Conservation (phyloP, 2,888 invertebrate species). For the Nasonovia ribisnigri region DNA sequence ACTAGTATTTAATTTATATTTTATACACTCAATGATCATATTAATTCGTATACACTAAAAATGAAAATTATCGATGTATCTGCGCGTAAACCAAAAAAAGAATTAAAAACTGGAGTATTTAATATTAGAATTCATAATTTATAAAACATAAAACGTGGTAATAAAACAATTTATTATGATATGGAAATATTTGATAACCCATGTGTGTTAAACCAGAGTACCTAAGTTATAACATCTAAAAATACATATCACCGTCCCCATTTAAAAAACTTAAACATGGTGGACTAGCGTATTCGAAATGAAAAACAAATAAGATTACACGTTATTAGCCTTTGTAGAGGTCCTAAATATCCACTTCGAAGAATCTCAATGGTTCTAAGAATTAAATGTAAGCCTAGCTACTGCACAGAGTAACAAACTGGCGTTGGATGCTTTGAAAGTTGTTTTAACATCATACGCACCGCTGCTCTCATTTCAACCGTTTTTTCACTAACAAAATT, state of each 20-base stretch:
- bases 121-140: neutral
- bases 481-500: conserved; percentile 43
- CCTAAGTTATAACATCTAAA: neutral
- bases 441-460: conserved; percentile 16
- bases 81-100: neutral
- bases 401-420: neutral
- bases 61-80: neutral
- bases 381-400: neutral
- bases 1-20: too few species aligned
- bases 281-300: neutral
- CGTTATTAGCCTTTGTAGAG: neutral
- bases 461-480: conserved; percentile 13
- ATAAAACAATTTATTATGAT: neutral
- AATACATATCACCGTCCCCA: neutral
- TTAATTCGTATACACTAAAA: neutral
- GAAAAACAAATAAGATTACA: neutral
- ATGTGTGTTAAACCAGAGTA: neutral
- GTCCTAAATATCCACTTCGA: conserved; percentile 15
- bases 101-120: neutral
- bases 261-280: neutral
- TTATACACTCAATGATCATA: too few species aligned
- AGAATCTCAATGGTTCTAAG: neutral
- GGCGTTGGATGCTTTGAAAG: neutral
- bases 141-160: neutral
- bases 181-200: neutral